Evolutionary conservation across 1,140 invertebrate species (phyloP), one percentile per base, ranked within the genome.

Genomic region (Meloidogyne floridensis): DNA sequence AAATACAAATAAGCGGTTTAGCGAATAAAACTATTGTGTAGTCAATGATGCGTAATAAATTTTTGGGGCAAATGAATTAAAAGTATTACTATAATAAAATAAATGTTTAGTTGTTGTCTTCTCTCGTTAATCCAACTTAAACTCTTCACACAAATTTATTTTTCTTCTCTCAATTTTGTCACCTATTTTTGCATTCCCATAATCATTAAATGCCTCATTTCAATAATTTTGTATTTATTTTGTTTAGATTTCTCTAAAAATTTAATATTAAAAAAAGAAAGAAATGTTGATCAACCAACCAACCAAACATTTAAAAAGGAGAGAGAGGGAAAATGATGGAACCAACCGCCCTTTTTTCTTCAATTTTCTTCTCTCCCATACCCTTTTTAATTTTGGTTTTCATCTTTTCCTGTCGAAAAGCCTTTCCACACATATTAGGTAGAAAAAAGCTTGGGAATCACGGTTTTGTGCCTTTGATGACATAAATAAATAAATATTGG

Each of bases 21-120:
- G n/a, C 59, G 15, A 65, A 65, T 65, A 65, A 32, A 32, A 65
- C 15, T 65, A n/a, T 65, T 65, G n/a, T 59, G 32, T 65, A n/a
- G 59, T 65, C 59, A 65, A 65, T 65, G 59, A 65, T 65, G 59
- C 59, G 59, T 65, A 8, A 65, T 65, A n/a, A 65, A 65, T 65
- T 65, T 65, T 65, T 65, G 15, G 59, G 59, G 59, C 59, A 65
- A 65, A 65, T 65, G 59, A 59, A 65, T 65, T 65, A n/a, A 65
- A 65, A 65, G 59, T 65, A 65, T 65, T 65, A 47, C 47, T 65
- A 54, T 54, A 54, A 54, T 47, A 54, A 11, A 65, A 65, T n/a
- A 65, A 15, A n/a, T 65, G 15, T 65, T 32, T 32, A 32, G 32
- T 32, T 32, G 32, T 32, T 32, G 59, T 65, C 59, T 65, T 65